A percentile compares a stretch with the other conserved stretches of the same genome.
phyloP scores from a whole-genome alignment of 2,113 vertebrate genomes.

The Misgurnus mizolepis region DNA sequence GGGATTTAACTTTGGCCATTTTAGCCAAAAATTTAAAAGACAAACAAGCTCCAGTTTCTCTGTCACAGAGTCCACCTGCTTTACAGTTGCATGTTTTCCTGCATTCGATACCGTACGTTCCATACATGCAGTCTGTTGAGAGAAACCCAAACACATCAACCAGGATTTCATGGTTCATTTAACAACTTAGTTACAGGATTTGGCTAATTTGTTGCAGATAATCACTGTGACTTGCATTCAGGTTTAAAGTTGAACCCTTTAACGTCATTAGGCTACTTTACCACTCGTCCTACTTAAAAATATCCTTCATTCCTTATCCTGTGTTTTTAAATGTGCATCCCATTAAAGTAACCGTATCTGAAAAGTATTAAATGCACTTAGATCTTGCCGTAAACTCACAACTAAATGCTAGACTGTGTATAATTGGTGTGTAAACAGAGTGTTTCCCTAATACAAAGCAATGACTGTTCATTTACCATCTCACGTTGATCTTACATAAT shows the following conservation, averaged over 20 bases:
- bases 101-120: constrained; percentile 91
- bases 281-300: too few relatives aligned
- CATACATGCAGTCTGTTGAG: constrained; percentile 86
- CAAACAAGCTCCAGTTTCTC: constrained; percentile 88
- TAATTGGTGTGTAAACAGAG: not conserved
- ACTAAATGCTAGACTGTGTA: not conserved
- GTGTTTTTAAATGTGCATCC: not conserved
- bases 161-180: not conserved
- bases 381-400: not conserved
- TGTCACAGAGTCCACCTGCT: constrained; percentile 88
- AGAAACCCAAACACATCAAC: constrained; percentile 21
- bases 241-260: too few relatives aligned
- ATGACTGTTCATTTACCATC: constrained; percentile 11
- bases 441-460: constrained; percentile 11
- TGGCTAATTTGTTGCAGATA: not conserved
- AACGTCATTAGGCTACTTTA: too few relatives aligned
- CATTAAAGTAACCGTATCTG: not conserved
- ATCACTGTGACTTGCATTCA: not conserved
- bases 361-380: not conserved
- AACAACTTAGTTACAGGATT: not conserved
- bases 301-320: not conserved
- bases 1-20: constrained; percentile 73
- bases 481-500: constrained; percentile 22
- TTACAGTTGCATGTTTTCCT: constrained; percentile 88
- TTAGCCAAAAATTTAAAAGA: constrained; percentile 88